Evolutionary conservation across 1,140 invertebrate genomes (phyloP), one percentile per base, ranked within the genome.

Genomic region (Drosophila chauvacae): DNA sequence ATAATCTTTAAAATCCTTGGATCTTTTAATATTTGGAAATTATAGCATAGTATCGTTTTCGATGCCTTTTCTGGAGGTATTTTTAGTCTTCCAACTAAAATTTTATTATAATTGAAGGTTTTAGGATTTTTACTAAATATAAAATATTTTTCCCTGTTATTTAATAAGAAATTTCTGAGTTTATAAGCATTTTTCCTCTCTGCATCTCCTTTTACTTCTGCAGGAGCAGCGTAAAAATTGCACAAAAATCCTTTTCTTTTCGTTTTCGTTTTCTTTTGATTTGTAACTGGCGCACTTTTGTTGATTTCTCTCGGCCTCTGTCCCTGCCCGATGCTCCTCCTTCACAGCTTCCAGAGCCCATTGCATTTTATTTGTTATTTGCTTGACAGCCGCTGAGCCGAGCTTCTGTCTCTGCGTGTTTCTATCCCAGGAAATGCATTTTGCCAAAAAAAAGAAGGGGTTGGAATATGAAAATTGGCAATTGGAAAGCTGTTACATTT

Each of bases 251-350:
- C 82, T 69, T 85, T 85, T 73, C 81, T 83, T 81, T 83, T 26
- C 68, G 73, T 69, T 84, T 80, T 83, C 63, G 56, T 58, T 70
- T 80, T 44, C 70, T 77, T 82, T 82, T 86, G 83, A 86, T 87
- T 86, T 86, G 75, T 73, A 79, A 59, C 79, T 81, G 80, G 79
- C 79, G 63, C 76, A 87, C 62, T 77, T 74, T 74, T 74, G 81
- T 69, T 71, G 66, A 50, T 50, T 58, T 71, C 44, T 63, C 26
- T 35, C 44, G 14, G 39, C 26, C 57, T 55, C 50, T 33, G 50
- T 35, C 33, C 37, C 50, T 7, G 10, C 41, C 26, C 7, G 18
- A 26, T 14, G 35, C 26, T 44, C 30, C 23, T 45, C 44, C 48
- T 41, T 50, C 20, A 7, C 51, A 41, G 42, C 30, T 16, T 48